These are phyloP conservation scores for Amiota minor DNA, from an alignment of 2,888 invertebrate species.

Conservation along the genomic window DNA sequence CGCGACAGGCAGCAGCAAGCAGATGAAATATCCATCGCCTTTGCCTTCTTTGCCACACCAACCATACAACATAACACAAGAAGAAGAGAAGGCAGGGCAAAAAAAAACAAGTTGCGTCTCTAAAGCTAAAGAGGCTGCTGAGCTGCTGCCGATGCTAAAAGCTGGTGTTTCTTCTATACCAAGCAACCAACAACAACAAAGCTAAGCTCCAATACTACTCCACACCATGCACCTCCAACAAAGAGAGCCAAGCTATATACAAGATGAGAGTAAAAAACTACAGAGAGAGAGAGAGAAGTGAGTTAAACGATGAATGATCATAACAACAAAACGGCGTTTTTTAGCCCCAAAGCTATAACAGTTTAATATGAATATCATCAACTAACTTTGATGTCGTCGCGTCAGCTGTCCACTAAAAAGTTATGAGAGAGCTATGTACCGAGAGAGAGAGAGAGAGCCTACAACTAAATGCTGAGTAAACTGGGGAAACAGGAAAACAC, in stretches of 20 bases:
- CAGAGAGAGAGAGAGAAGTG: conserved; percentile 32
- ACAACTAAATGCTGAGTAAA: conserved; percentile 37
- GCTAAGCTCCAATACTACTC: background rate
- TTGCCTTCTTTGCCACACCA: background rate
- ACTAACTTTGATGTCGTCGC: background rate
- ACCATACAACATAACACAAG: background rate
- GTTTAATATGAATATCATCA: conserved; percentile 47
- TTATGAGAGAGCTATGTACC: conserved; percentile 21
- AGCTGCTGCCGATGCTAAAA: conserved; percentile 33
- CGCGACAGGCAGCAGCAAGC: conserved; percentile 63
- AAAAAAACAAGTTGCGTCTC: background rate
- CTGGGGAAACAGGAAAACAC: conserved; percentile 40
- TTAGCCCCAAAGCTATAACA: conserved; percentile 60
- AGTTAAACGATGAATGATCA: conserved; percentile 9
- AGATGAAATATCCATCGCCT: conserved; percentile 54
- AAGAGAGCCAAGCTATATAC: background rate
- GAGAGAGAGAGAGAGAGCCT: conserved; percentile 7
- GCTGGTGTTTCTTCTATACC: conserved; percentile 20
- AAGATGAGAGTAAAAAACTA: conserved; percentile 14
- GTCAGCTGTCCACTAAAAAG: conserved; percentile 24
- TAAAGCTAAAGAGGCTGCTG: conserved; percentile 25
- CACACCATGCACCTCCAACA: background rate
- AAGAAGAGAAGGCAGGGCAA: background rate
- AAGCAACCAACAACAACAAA: conserved; percentile 14
- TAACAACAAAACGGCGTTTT: conserved; percentile 34